phyloP scores from a whole-genome alignment of 2,888 invertebrate genomes.

The Chrysotoxum bicinctum region DNA sequence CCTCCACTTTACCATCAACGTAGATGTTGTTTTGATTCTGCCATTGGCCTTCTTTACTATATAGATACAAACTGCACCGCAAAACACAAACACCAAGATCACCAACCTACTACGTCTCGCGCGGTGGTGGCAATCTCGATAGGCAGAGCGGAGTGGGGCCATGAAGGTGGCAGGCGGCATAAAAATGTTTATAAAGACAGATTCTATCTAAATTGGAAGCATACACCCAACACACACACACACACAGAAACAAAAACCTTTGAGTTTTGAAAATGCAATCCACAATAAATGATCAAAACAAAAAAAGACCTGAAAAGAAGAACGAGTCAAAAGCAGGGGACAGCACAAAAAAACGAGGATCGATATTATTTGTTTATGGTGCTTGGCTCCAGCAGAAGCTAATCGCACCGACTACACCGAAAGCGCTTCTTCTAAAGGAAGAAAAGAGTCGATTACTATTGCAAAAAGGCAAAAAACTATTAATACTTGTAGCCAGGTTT shows the following conservation, averaged over 20 bases:
- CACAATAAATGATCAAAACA: slow-evolving; percentile 63
- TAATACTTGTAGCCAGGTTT: slow-evolving; percentile 2
- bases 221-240: slow-evolving; percentile 53
- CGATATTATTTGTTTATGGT: slow-evolving; percentile 58
- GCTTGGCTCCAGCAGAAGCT: slow-evolving; percentile 52
- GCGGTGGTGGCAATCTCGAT: not conserved
- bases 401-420: slow-evolving; percentile 28
- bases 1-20: not conserved
- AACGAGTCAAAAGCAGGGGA: slow-evolving; percentile 15
- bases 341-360: slow-evolving; percentile 14
- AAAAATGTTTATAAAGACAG: slow-evolving; percentile 42
- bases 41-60: slow-evolving; percentile 57
- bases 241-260: slow-evolving; percentile 9
- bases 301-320: slow-evolving; percentile 26
- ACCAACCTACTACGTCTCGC: slow-evolving; percentile 33
- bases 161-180: slow-evolving; percentile 38
- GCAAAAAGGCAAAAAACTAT: not conserved
- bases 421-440: slow-evolving; percentile 41
- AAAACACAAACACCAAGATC: slow-evolving; percentile 40
- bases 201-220: slow-evolving; percentile 38
- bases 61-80: slow-evolving; percentile 47
- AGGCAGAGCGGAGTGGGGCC: not conserved
- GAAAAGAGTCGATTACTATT: slow-evolving; percentile 27
- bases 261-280: slow-evolving; percentile 48
- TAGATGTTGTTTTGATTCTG: slow-evolving; percentile 64